These are phyloP conservation scores for Molossus molossus DNA, from an alignment of 2,797 vertebrate genomes.

Conservation along the genomic window DNA sequence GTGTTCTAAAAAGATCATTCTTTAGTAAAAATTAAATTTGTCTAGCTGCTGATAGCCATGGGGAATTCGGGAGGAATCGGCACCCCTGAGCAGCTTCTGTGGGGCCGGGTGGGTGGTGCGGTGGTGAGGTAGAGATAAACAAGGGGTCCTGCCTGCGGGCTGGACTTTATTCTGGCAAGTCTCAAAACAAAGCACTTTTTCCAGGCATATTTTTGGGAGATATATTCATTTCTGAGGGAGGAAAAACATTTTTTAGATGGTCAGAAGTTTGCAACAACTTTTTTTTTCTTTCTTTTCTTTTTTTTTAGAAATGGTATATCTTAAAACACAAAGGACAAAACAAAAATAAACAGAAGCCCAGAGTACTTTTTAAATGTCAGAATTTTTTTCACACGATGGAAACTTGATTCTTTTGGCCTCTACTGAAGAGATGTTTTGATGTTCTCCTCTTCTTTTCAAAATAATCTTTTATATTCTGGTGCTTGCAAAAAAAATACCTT, in stretches of 20 bases:
- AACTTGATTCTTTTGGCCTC: conserved; percentile 88
- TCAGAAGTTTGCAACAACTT: background rate
- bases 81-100: background rate
- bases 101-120: background rate
- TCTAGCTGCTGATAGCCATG: background rate
- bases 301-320: conserved; percentile 35
- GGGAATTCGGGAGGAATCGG: background rate
- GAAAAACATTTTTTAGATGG: conserved; percentile 42
- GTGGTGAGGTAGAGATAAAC: background rate
- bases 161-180: conserved; percentile 3
- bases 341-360: conserved; percentile 50
- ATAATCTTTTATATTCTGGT: conserved; percentile 87
- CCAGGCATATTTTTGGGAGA: background rate
- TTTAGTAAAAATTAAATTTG: conserved; percentile 25
- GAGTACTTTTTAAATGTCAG: conserved; percentile 22
- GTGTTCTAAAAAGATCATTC: background rate
- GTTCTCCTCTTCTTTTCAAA: conserved; percentile 84
- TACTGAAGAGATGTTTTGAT: conserved; percentile 89
- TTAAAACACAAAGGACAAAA: conserved; percentile 48
- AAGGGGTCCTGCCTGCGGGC: background rate
- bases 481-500: conserved; percentile 92
- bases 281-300: background rate
- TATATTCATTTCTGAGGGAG: background rate
- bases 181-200: conserved; percentile 39
- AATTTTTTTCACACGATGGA: conserved; percentile 85